Evolutionary conservation across 2,888 invertebrate species (phyloP).

Genomic region (Plutella xylostella): DNA sequence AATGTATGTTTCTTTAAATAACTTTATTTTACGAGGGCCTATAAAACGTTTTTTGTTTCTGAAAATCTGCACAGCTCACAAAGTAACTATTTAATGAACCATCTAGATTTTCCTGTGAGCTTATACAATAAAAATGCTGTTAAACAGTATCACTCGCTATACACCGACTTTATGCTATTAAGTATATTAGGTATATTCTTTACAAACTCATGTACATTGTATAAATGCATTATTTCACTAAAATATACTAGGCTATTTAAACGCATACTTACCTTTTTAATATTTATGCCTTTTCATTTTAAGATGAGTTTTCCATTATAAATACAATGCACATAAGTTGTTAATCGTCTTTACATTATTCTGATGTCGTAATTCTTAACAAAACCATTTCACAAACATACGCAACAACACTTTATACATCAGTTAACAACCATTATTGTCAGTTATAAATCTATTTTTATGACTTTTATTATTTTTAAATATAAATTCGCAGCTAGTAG

Average conservation of each 20-base stretch:
- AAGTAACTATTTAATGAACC: no score
- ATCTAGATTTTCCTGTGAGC: constrained; percentile 34
- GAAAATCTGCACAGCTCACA: no score
- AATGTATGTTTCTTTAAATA: no score
- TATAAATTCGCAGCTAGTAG: constrained; percentile 69
- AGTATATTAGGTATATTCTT: constrained; percentile 29
- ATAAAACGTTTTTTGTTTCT: no score
- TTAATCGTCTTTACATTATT: not conserved
- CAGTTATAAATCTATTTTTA: constrained; percentile 69
- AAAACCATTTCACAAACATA: constrained; percentile 38
- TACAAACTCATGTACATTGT: no score
- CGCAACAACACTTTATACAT: constrained; percentile 66
- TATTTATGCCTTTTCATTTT: no score
- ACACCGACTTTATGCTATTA: constrained; percentile 55
- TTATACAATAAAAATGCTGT: constrained; percentile 63
- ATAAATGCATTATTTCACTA: no score
- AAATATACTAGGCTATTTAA: no score
- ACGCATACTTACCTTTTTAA: no score
- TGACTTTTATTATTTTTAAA: constrained; percentile 63
- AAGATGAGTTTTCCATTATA: no score
- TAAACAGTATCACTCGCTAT: constrained; percentile 60
- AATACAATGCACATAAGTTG: not conserved
- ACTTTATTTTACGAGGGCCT: no score
- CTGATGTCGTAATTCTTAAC: not conserved
- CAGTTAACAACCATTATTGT: constrained; percentile 71